phyloP scores from a whole-genome alignment of 2,888 invertebrate species.

The Cerastoderma edule region DNA sequence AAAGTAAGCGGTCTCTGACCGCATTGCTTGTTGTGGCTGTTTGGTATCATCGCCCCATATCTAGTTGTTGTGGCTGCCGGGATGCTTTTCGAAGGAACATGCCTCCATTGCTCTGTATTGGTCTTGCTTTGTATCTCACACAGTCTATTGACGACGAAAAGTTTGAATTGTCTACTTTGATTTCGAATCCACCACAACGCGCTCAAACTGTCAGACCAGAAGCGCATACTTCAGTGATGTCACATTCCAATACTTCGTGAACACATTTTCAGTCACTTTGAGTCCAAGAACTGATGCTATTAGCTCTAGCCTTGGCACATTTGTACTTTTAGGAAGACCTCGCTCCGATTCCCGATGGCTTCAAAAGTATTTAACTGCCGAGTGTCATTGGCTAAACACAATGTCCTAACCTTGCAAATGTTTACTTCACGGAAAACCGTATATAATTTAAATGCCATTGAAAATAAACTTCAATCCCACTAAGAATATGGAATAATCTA shows the following conservation, averaged over 20 bases:
- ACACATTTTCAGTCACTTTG: slow-evolving; percentile 15
- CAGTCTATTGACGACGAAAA: slow-evolving; percentile 62
- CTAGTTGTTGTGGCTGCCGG: slow-evolving; percentile 29
- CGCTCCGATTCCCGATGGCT: too few relatives aligned
- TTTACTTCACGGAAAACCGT: too few relatives aligned
- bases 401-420: too few relatives aligned
- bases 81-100: slow-evolving; percentile 32
- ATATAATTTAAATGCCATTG: too few relatives aligned
- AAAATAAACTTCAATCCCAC: too few relatives aligned
- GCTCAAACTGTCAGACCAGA: slow-evolving; percentile 24
- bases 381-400: too few relatives aligned
- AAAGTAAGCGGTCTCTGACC: too few relatives aligned
- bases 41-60: slow-evolving; percentile 12
- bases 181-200: slow-evolving; percentile 43
- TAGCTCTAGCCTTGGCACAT: slow-evolving; percentile 47
- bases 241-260: not conserved
- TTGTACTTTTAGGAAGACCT: slow-evolving; percentile 37
- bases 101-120: slow-evolving; percentile 41
- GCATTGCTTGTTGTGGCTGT: too few relatives aligned
- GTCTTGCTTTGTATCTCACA: slow-evolving; percentile 53
- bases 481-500: too few relatives aligned
- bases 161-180: slow-evolving; percentile 38
- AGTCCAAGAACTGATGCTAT: slow-evolving; percentile 38
- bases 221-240: not conserved
- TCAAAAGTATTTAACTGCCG: too few relatives aligned